Percentiles rank a stretch among this genome's conserved stretches.
These are phyloP conservation scores for cat (Felis catus) DNA, from an alignment of 2,113 vertebrate genomes.

Conservation along the genomic window F.catus_Fca126_mat1.0 CM031413.1:3747001-3747500, in stretches of 20 bases:
- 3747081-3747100: not conserved
- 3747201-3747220: not conserved
- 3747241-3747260: too few species aligned
- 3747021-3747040: not conserved
- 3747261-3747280: fast-evolving
- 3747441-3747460: not conserved
- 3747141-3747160: not conserved
- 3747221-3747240: not conserved
- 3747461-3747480: not conserved
- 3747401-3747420: not conserved
- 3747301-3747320: not conserved
- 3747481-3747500: not conserved
- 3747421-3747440: not conserved
- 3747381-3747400: not conserved
- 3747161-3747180: fast-evolving
- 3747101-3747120: not conserved
- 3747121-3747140: not conserved
- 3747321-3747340: too few species aligned
- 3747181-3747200: not conserved
- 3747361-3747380: not conserved
- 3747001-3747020: not conserved
- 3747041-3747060: not conserved
- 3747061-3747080: not conserved
- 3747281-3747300: fast-evolving
- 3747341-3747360: too few species aligned